A percentile compares a stretch with the other conserved stretches of the same genome.
These are phyloP conservation scores for Colletes collaris DNA, from an alignment of 2,888 invertebrate species.

Conservation along the genomic window DNA sequence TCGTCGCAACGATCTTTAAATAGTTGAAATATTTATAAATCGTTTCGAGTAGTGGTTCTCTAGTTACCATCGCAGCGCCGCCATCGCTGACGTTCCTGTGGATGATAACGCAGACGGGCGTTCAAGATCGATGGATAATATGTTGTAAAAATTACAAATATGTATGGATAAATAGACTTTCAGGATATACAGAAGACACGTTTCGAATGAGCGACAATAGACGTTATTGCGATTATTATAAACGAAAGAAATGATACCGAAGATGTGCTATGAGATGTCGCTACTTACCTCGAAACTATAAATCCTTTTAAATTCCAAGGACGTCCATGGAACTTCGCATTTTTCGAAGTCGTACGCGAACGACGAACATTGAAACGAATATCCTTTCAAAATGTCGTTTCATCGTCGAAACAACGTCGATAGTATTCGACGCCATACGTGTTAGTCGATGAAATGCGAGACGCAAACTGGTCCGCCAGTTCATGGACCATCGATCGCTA, in stretches of 20 bases:
- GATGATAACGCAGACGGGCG: conserved; percentile 32
- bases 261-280: conserved; percentile 11
- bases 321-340: background rate
- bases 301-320: background rate
- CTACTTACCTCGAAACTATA: conserved; percentile 17
- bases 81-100: background rate
- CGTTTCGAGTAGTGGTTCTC: background rate
- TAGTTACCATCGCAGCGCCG: background rate
- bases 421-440: background rate
- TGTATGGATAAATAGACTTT: background rate
- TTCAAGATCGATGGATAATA: conserved; percentile 14
- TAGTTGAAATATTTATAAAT: conserved; percentile 17
- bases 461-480: background rate
- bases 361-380: no score
- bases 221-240: background rate
- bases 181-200: background rate
- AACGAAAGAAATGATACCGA: background rate
- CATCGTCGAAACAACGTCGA: no score
- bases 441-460: background rate
- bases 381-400: no score
- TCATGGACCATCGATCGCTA: conserved; percentile 38
- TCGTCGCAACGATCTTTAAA: background rate
- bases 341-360: background rate
- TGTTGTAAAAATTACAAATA: background rate
- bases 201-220: background rate